Conservation (phyloP, 2,888 invertebrate genomes). For the Miltochrista miniata region DNA sequence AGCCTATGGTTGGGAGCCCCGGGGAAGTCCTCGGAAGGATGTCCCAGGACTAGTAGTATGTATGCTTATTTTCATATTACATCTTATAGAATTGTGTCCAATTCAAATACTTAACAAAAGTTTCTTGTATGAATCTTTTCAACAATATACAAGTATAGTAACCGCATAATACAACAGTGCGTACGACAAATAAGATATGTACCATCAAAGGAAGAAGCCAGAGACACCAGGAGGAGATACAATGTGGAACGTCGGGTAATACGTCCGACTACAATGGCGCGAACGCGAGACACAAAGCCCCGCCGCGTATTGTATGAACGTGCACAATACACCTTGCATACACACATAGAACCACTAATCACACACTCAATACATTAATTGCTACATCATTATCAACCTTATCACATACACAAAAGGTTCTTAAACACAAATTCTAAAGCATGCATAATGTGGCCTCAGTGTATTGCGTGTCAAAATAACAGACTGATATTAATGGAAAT, state of each 20-base stretch:
- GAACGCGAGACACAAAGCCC: constrained; percentile 77
- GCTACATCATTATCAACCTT: constrained; percentile 55
- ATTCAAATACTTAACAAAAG: too few relatives aligned
- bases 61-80: too few relatives aligned
- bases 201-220: constrained; percentile 76
- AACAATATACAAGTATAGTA: neutral
- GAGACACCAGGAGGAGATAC: constrained; percentile 68
- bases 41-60: too few relatives aligned
- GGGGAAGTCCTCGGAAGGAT: too few relatives aligned
- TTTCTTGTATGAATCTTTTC: too few relatives aligned
- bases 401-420: constrained; percentile 35
- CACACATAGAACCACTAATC: constrained; percentile 52
- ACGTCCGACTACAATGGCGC: constrained; percentile 78
- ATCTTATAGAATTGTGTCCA: too few relatives aligned
- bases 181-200: constrained; percentile 67
- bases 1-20: too few relatives aligned
- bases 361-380: constrained; percentile 52
- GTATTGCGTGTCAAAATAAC: constrained; percentile 69
- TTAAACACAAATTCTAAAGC: constrained; percentile 16
- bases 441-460: constrained; percentile 33
- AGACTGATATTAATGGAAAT: constrained; percentile 65
- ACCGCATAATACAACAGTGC: constrained; percentile 37
- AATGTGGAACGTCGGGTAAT: constrained; percentile 80
- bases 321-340: constrained; percentile 79
- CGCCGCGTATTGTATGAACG: constrained; percentile 75